Percentiles rank a stretch among this genome's conserved stretches.
Conservation (phyloP, 2,888 invertebrate species). For the Matsumyia berberina region DNA sequence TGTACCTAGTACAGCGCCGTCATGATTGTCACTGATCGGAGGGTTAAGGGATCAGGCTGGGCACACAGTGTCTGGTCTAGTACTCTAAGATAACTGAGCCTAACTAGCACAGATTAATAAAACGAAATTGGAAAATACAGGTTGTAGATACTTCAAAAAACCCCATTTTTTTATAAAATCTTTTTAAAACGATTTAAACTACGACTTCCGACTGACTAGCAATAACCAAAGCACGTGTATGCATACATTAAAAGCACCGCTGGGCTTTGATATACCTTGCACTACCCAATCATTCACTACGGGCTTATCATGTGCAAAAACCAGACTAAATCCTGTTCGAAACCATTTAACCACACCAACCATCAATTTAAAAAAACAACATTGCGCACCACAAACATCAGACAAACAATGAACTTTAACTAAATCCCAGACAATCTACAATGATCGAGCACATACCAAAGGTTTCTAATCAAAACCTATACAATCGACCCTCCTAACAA, state of each 20-base stretch:
- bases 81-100: too few species aligned
- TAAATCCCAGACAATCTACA: conserved; percentile 28
- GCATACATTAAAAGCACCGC: conserved; percentile 13
- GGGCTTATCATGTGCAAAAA: conserved; percentile 1
- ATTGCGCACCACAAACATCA: background rate
- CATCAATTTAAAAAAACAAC: conserved; percentile 40
- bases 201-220: too few species aligned
- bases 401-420: conserved; percentile 25
- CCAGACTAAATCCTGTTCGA: background rate
- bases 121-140: too few species aligned
- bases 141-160: too few species aligned
- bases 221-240: background rate
- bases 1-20: too few species aligned
- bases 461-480: background rate
- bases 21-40: too few species aligned
- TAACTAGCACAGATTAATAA: too few species aligned
- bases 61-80: too few species aligned
- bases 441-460: conserved; percentile 37
- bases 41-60: too few species aligned
- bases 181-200: too few species aligned
- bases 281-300: background rate
- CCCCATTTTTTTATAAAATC: too few species aligned
- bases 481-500: background rate
- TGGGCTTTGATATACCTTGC: background rate
- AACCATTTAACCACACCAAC: background rate